Percentiles rank a stretch among this genome's conserved stretches.
phyloP scores from a whole-genome alignment of 2,113 vertebrate genomes.

The Chaetops frenatus region DNA sequence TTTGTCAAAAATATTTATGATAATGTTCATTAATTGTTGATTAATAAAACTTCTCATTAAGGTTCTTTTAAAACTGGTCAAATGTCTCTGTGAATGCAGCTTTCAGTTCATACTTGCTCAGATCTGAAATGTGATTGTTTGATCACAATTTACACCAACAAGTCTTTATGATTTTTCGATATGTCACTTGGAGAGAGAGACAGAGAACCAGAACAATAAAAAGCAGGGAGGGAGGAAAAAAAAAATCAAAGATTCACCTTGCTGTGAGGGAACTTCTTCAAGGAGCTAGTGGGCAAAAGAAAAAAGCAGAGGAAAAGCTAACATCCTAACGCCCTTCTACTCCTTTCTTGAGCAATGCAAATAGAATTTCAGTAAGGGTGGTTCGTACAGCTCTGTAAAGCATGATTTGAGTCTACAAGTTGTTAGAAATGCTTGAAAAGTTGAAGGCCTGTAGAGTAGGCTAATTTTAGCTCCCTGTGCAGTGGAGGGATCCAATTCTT shows the following conservation, averaged over 20 bases:
- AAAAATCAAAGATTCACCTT: background rate
- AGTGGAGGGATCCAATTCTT: background rate
- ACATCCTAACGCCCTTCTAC: background rate
- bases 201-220: background rate
- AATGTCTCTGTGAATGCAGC: background rate
- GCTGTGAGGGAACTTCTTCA: background rate
- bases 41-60: background rate
- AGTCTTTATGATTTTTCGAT: background rate
- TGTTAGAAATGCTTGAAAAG: background rate
- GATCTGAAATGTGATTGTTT: background rate
- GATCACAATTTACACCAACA: background rate
- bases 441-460: background rate
- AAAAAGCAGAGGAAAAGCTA: background rate
- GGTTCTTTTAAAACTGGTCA: background rate
- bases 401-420: background rate
- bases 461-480: conserved; percentile 18
- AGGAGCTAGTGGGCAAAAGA: background rate
- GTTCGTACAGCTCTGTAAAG: background rate
- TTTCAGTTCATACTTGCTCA: background rate
- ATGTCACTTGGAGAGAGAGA: background rate
- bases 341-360: background rate
- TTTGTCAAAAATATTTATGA: conserved; percentile 32
- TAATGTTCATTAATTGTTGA: conserved; percentile 11
- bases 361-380: background rate
- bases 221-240: background rate